Base-by-base conservation (phyloP, 2,888 invertebrate species). In the Lysandra coridon region DNA sequence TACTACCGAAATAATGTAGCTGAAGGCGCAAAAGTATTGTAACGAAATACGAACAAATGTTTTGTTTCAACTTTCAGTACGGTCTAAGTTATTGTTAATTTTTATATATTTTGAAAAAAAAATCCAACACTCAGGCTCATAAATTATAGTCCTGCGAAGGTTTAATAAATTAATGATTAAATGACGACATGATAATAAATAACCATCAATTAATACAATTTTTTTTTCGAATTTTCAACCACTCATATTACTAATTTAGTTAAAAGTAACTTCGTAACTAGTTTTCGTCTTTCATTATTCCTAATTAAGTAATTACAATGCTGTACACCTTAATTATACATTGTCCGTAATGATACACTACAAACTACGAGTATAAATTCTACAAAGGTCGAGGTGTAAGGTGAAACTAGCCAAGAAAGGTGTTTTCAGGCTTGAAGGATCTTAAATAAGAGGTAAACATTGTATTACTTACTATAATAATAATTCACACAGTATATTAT, bases 281-380 rank as follows among this genome's bases (percentile, higher is more conserved):
- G n/a, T 44, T 74, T 74, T n/a, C 44, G 6, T 40, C 74, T 44
- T 40, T 74, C 40, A 74, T 74, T 74, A 7, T 74, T 44, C 10
- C 44, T 74, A 74, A 74, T 74, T 74, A n/a, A 74, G 74, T 40
- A 40, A 1, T 40, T 40, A 44, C 74, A 74, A n/a, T n/a, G 74
- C 44, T 12, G 49, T 75, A 49, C 17, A 49, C 33, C 5, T 69
- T 69, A 69, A 69, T 69, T 33, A 37, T 33, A 69, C 23, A 69
- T 17, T 69, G 69, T 37, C 30, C 33, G 33, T 69, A 69, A 69
- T 69, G 14, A 69, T 12, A 49, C 12, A 49, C 49, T 49, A 69
- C 4, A 33, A 14, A 37, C 33, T 69, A 33, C 33, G 12, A 37
- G 69, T 69, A 49, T 49, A 49, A 49, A 49, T 69, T 69, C 14